phyloP scores from a whole-genome alignment of 2,888 invertebrate species.

The Nomada fabriciana region DNA sequence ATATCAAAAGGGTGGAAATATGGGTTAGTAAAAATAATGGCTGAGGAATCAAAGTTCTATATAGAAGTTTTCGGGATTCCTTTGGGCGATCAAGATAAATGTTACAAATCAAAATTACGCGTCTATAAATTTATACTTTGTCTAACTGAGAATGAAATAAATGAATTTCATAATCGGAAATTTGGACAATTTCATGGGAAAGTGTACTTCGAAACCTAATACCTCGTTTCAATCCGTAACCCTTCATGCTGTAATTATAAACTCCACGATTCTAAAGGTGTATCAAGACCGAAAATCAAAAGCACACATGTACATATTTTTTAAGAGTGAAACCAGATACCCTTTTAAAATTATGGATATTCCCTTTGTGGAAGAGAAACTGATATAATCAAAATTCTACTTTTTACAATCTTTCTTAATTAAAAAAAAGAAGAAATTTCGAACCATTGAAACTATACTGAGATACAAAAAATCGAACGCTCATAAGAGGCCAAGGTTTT shows the following conservation, averaged over 20 bases:
- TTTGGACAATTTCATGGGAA: too few relatives aligned
- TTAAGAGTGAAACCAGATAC: slow-evolving; percentile 23
- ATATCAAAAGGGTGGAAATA: too few relatives aligned
- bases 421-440: neutral
- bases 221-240: neutral
- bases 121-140: neutral
- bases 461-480: neutral
- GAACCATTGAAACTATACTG: neutral
- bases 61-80: neutral
- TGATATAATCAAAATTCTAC: neutral
- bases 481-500: too few relatives aligned
- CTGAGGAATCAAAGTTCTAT: neutral
- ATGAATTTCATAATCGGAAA: neutral
- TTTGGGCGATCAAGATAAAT: too few relatives aligned
- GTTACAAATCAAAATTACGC: neutral
- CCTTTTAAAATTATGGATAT: slow-evolving; percentile 35
- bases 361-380: neutral
- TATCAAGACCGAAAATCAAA: slow-evolving; percentile 14
- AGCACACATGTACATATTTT: slow-evolving; percentile 28
- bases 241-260: neutral
- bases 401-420: neutral
- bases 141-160: neutral
- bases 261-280: slow-evolving; percentile 33
- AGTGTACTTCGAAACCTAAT: too few relatives aligned
- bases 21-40: too few relatives aligned